Evolutionary conservation across 2,888 invertebrate genomes (phyloP), one percentile per base, ranked within the genome.

Genomic region (Apamea monoglypha): DNA sequence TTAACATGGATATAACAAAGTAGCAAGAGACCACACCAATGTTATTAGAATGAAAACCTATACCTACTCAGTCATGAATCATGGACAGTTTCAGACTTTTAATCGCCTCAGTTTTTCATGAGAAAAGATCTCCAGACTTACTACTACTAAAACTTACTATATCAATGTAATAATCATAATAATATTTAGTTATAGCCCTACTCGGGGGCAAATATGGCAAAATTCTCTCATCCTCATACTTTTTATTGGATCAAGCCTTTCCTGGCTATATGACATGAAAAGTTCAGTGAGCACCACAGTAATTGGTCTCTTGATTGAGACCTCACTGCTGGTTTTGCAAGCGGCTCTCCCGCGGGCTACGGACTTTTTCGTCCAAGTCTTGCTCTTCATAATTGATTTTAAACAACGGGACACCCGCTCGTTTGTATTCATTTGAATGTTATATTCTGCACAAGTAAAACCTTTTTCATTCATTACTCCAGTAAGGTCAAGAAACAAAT

Each of bases 241-340:
- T 75, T 86, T 83, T 76, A 83, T 76, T 71, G 53, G 40, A 53
- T 87, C 59, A 71, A 76, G 47, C 74, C 67, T 74, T 80, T 76
- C 21, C 29, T 71, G 74, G 61, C 12, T 73, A 44, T 61, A 78
- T 47, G 59, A 64, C 67, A 83, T 68, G 69, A 78, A 59, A 76
- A 67, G 74, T 84, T 86, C 82, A 85, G 69, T 87, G 70, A 79
- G 73, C 61, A 81, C 73, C 82, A 82, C 91, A 90, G 90, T 91
- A 93, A 91, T 89, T 90, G 91, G 86, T 78, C 88, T 76, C 87
- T 90, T 91, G 90, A 93, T 94, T 92, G 93, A 94, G 93, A 91
- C 91, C 83, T 94, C 91, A 89, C 71, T 89, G 88, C 87, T 91
- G 91, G 88, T 91, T 91, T 85, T 91, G 90, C 89, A 86, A 86